Percentiles rank a stretch among this genome's conserved stretches.
Evolutionary conservation across 2,888 invertebrate species (phyloP).

Genomic region (Lasioglossum marginatum): DNA sequence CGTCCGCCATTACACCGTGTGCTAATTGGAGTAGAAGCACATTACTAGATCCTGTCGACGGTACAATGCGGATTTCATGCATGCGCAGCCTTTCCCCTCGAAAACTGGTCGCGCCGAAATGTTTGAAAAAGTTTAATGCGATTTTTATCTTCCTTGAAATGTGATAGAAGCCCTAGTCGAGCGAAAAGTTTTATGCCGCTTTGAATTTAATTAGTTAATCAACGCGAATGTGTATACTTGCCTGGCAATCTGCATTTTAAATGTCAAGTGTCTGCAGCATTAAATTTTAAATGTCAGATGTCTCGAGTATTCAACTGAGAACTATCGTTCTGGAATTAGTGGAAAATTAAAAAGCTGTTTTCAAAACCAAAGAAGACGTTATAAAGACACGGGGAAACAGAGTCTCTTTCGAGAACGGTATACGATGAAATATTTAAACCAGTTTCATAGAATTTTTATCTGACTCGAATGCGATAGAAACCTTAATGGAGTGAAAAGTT

Average conservation of each 20-base stretch:
- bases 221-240: neutral
- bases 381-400: neutral
- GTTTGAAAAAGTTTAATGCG: constrained; percentile 6
- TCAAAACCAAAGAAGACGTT: neutral
- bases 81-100: neutral
- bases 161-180: neutral
- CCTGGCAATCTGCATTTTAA: neutral
- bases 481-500: neutral
- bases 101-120: neutral
- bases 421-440: neutral
- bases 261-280: neutral
- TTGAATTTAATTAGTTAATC: neutral
- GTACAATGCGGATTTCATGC: constrained; percentile 54
- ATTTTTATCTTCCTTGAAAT: neutral
- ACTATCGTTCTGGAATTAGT: neutral
- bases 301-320: neutral
- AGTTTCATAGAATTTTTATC: neutral
- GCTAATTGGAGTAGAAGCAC: constrained; percentile 11
- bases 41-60: neutral
- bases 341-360: neutral
- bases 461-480: neutral
- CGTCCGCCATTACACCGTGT: neutral
- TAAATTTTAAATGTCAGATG: neutral
- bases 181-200: neutral
- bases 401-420: neutral